These are phyloP conservation scores for Zenarchopterus dispar DNA, from an alignment of 2,797 vertebrate species.

Conservation along the genomic window DNA sequence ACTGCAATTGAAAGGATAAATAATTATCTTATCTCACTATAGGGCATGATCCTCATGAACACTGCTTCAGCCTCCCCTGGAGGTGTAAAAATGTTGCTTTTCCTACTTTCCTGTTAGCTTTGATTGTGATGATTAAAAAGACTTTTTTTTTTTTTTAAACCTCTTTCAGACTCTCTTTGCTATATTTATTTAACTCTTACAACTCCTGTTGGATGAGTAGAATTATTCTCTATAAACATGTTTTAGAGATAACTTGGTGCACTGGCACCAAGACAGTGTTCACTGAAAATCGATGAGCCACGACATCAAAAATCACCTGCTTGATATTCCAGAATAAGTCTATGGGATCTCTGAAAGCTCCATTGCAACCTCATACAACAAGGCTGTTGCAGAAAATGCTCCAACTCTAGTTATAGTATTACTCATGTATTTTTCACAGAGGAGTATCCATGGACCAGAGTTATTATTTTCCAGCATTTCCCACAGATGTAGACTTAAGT, in stretches of 20 bases:
- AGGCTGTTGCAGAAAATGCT: not conserved
- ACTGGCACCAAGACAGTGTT: not conserved
- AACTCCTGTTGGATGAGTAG: too few relatives aligned
- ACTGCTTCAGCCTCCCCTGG: constrained; percentile 57
- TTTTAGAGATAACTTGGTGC: too few relatives aligned
- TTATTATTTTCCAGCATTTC: not conserved
- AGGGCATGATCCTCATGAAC: constrained; percentile 69
- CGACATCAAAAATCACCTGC: not conserved
- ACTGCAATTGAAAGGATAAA: constrained; percentile 76
- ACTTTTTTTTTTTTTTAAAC: constrained; percentile 64
- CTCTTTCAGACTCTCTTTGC: too few relatives aligned
- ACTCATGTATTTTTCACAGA: not conserved
- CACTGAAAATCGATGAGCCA: not conserved
- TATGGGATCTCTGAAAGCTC: not conserved
- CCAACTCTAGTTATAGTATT: not conserved
- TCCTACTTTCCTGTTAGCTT: constrained; percentile 76
- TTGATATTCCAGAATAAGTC: not conserved
- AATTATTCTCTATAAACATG: too few relatives aligned
- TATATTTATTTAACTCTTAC: too few relatives aligned
- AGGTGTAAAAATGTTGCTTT: constrained; percentile 67
- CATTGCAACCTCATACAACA: not conserved
- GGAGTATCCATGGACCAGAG: not conserved
- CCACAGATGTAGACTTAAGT: not conserved
- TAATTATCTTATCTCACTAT: constrained; percentile 74
- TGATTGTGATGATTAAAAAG: constrained; percentile 83